phyloP scores from a whole-genome alignment of 2,888 invertebrate species.

The Polydrusus pterygomalis region DNA sequence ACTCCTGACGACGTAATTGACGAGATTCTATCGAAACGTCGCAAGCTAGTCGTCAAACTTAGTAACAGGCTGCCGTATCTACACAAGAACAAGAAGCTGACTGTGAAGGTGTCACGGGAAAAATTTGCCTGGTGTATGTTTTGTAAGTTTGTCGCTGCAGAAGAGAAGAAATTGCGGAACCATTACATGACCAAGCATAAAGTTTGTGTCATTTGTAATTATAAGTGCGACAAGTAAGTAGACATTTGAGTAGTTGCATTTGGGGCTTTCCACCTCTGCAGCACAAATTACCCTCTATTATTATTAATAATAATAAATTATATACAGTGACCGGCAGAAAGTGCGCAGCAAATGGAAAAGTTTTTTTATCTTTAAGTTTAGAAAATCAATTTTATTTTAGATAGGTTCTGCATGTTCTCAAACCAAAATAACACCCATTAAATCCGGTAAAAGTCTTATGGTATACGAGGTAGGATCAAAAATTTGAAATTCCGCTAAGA shows the following conservation, averaged over 20 bases:
- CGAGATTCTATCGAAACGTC: slow-evolving; percentile 32
- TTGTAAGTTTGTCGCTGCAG: background rate
- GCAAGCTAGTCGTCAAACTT: slow-evolving; percentile 24
- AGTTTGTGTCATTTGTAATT: slow-evolving; percentile 10
- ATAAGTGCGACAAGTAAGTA: slow-evolving; percentile 28
- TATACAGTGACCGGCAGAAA: too few relatives aligned
- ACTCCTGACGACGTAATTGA: slow-evolving; percentile 19
- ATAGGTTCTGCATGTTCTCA: too few relatives aligned
- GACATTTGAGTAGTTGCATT: background rate
- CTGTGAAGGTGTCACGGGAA: slow-evolving; percentile 13
- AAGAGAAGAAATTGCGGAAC: background rate
- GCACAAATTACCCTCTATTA: too few relatives aligned
- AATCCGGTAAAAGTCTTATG: too few relatives aligned
- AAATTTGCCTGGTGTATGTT: slow-evolving; percentile 18
- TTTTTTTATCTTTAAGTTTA: too few relatives aligned
- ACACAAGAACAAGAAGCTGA: slow-evolving; percentile 22
- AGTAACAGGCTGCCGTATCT: slow-evolving; percentile 23
- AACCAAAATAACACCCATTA: too few relatives aligned
- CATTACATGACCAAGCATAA: slow-evolving; percentile 15
- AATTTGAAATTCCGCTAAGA: too few relatives aligned
- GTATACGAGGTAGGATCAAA: too few relatives aligned
- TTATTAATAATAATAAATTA: too few relatives aligned
- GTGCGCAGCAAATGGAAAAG: too few relatives aligned
- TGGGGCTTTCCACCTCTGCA: too few relatives aligned
- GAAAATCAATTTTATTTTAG: too few relatives aligned